Base-by-base conservation (phyloP, 2,113 vertebrate genomes). In the Phycodurus eques region DNA sequence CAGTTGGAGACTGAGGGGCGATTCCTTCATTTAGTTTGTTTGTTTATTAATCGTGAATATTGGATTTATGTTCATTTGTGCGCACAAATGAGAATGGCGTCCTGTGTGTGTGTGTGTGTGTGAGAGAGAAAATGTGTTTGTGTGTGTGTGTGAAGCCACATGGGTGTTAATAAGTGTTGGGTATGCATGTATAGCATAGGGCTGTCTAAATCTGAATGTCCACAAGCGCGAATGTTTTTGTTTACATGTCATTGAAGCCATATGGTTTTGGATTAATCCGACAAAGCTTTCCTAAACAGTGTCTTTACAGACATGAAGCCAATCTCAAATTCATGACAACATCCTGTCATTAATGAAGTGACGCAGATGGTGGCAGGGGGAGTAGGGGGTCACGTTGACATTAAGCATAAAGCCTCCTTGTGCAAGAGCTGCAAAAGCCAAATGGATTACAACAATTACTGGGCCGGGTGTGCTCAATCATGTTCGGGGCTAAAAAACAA, bases 41-140 rank as follows among this genome's bases (percentile, higher is more conserved):
- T 81, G 81, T 83, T 83, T 76, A 84, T 83, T 83, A 89, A 86
- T 73, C 79, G 44, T 47, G 68, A 79, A 76, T 81, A 84, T 73
- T 83, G 78, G 78, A 82, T 79, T 83, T 49, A 74, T 79, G 60
- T 85, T 85, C 71, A 85, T 89, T 85, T 83, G 76, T 42, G 47
- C 47, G 59, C 8, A 77, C 69, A 83, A 90, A 89, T 89, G 79
- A 84, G 76, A 81, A 33, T 2, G 1, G 19, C 71, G 63, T 42
- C 59, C 49, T 83, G 74, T 77, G 74, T 59, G 61, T 60, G 57
- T 20, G 20, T 2, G 31, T 56, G 70, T 14, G n/a, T 54, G 14
- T 63, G 17, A 27, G 27, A 27, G 1, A 27, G 27, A 27, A 27
- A 27, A 27, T 27, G 27, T 27, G 27, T 27, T 27, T 17, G 64